phyloP scores from a whole-genome alignment of 2,888 invertebrate genomes.

The Pelosia muscerda region DNA sequence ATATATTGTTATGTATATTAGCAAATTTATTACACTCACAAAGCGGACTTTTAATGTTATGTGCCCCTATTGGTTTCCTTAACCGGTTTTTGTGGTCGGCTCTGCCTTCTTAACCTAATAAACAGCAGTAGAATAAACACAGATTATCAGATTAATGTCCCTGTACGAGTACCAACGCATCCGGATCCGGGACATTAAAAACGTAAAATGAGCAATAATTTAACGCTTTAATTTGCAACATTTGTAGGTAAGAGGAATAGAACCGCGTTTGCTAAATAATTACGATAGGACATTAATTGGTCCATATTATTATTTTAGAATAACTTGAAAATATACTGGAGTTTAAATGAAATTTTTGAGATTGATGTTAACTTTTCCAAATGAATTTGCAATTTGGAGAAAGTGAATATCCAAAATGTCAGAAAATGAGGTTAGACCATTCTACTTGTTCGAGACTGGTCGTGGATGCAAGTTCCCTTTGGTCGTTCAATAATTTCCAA shows the following conservation, averaged over 20 bases:
- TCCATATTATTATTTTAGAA: no score
- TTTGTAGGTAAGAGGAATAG: constrained; percentile 13
- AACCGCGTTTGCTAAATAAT: background rate
- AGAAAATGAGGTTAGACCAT: no score
- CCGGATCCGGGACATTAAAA: constrained; percentile 44
- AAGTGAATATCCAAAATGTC: no score
- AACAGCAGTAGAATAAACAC: constrained; percentile 35
- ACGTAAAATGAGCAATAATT: constrained; percentile 28
- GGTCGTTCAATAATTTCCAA: no score
- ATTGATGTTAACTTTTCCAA: no score
- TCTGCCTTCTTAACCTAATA: constrained; percentile 27
- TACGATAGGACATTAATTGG: background rate
- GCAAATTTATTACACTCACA: background rate
- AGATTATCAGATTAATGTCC: constrained; percentile 36
- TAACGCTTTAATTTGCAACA: constrained; percentile 22
- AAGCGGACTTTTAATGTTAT: constrained; percentile 15
- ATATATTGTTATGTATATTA: constrained; percentile 1
- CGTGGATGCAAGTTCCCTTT: no score
- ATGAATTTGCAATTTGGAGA: no score
- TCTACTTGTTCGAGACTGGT: no score
- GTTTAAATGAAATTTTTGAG: no score
- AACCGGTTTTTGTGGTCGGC: constrained; percentile 31
- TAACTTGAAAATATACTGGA: no score
- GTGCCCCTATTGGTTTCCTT: constrained; percentile 25
- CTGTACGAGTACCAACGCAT: constrained; percentile 30